Conservation (phyloP, 2,888 invertebrate species). For the Bugula neritina region DNA sequence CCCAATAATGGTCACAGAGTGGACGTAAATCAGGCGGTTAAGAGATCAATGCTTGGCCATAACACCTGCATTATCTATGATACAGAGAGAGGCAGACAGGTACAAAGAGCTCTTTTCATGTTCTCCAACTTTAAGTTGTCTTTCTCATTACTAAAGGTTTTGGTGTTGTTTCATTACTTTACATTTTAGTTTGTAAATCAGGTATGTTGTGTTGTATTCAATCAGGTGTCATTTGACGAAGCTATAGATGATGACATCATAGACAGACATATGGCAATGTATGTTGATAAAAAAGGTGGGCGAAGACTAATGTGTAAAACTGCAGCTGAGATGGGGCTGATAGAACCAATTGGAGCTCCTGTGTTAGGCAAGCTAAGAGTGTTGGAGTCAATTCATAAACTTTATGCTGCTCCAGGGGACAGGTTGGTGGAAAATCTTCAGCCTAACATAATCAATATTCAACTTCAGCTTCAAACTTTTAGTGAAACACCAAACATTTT, state of each 20-base stretch:
- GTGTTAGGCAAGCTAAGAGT: constrained; percentile 20
- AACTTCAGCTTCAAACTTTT: no score
- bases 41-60: constrained; percentile 14
- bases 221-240: constrained; percentile 60
- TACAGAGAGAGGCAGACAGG: constrained; percentile 24
- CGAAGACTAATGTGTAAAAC: neutral
- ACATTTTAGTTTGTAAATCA: neutral
- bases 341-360: constrained; percentile 27
- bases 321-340: constrained; percentile 26
- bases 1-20: constrained; percentile 25
- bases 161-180: neutral
- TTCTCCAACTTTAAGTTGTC: no score
- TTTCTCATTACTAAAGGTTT: neutral
- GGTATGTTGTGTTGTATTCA: neutral
- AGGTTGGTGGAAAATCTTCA: neutral
- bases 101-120: neutral
- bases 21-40: constrained; percentile 25
- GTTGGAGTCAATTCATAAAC: constrained; percentile 9
- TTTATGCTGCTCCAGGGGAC: constrained; percentile 23
- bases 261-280: constrained; percentile 26
- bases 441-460: no score
- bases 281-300: constrained; percentile 25
- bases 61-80: constrained; percentile 24
- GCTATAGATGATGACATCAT: constrained; percentile 65
- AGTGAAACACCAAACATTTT: no score